A percentile compares a stretch with the other conserved stretches of the same genome.
Evolutionary conservation across 2,113 vertebrate species (phyloP).

Genomic region (Lontra canadensis): DNA sequence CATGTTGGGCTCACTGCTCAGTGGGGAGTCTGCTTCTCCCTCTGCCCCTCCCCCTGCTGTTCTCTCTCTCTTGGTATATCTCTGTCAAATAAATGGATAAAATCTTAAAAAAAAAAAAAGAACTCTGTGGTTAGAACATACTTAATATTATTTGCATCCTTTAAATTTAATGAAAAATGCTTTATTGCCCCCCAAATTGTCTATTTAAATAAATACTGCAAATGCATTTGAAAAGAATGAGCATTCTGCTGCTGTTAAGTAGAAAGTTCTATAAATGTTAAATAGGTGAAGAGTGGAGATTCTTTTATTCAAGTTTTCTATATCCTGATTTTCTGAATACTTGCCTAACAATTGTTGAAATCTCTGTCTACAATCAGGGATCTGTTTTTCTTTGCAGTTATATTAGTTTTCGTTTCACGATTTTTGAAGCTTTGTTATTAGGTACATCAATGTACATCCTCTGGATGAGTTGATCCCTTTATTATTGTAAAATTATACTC

Average conservation of each 20-base stretch:
- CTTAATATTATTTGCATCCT: neutral
- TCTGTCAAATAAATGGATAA: too few relatives aligned
- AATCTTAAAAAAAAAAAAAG: neutral
- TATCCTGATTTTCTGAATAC: neutral
- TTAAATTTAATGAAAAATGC: neutral
- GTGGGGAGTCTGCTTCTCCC: neutral
- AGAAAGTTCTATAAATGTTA: neutral
- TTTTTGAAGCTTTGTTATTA: neutral
- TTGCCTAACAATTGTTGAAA: neutral
- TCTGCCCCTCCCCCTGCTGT: too few relatives aligned
- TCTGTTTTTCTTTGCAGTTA: neutral
- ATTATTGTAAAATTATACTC: neutral
- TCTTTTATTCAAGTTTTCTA: neutral
- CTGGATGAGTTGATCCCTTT: neutral
- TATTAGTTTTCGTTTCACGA: neutral
- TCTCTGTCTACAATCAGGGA: neutral
- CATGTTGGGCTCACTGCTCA: neutral
- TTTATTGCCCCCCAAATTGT: neutral
- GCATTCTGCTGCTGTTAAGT: neutral
- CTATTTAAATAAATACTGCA: neutral
- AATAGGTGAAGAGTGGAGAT: neutral
- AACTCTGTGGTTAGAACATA: neutral
- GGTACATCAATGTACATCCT: neutral
- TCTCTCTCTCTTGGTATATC: too few relatives aligned
- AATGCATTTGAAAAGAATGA: neutral